phyloP scores from a whole-genome alignment of 2,888 invertebrate species.

The Esperia sulphurella region DNA sequence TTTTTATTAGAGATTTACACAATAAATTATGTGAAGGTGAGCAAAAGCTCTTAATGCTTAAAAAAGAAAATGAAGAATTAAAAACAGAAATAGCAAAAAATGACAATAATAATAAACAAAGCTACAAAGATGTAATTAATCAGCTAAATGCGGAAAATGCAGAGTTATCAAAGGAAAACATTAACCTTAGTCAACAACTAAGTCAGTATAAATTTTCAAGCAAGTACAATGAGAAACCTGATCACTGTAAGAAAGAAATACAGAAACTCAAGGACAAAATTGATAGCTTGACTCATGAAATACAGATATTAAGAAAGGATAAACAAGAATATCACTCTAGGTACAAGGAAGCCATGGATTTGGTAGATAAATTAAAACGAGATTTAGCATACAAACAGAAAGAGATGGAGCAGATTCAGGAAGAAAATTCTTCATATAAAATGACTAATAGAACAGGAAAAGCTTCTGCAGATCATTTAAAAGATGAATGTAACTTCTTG shows the following conservation, averaged over 20 bases:
- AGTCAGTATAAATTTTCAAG: slow-evolving; percentile 52
- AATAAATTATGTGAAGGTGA: slow-evolving; percentile 69
- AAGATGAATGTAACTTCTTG: slow-evolving; percentile 64
- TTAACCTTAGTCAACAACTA: slow-evolving; percentile 54
- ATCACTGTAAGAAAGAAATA: slow-evolving; percentile 40
- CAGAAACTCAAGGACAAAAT: slow-evolving; percentile 52
- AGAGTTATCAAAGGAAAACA: slow-evolving; percentile 68
- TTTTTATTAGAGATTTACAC: slow-evolving; percentile 62
- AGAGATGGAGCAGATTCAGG: slow-evolving; percentile 62
- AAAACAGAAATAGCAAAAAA: slow-evolving; percentile 34
- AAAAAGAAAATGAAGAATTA: slow-evolving; percentile 68
- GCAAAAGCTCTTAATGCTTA: slow-evolving; percentile 66
- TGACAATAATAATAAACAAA: slow-evolving; percentile 48
- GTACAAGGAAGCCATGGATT: slow-evolving; percentile 56
- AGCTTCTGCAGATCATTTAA: slow-evolving; percentile 62
- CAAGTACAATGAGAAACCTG: slow-evolving; percentile 37
- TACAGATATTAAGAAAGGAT: slow-evolving; percentile 53
- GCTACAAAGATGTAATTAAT: slow-evolving; percentile 62
- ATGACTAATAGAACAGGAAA: slow-evolving; percentile 63
- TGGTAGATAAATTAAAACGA: slow-evolving; percentile 60
- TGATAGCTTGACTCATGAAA: slow-evolving; percentile 48
- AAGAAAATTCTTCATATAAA: slow-evolving; percentile 70
- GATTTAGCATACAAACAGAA: slow-evolving; percentile 62
- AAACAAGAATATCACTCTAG: slow-evolving; percentile 60
- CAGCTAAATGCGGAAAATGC: slow-evolving; percentile 68